phyloP scores from a whole-genome alignment of 2,797 vertebrate genomes.

The Novumbra hubbsi region DNA sequence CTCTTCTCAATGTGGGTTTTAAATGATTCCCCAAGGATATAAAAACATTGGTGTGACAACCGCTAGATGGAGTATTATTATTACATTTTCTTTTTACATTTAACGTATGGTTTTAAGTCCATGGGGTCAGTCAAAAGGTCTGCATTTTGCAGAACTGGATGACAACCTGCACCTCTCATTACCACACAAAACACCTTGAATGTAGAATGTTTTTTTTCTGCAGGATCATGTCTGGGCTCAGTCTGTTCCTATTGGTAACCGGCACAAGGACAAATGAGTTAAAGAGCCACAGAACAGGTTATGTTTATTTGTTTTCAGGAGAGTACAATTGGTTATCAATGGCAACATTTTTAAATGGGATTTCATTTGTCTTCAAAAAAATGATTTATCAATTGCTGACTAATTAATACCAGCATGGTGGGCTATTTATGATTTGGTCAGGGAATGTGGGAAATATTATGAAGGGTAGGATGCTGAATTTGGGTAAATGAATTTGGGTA shows the following conservation, averaged over 20 bases:
- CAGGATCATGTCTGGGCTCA: slow-evolving; percentile 34
- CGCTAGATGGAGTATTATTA: neutral
- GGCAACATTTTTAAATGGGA: slow-evolving; percentile 19
- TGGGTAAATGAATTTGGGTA: slow-evolving; percentile 56
- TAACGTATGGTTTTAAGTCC: neutral
- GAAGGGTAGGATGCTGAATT: slow-evolving; percentile 33
- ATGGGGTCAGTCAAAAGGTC: neutral
- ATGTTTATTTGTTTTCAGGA: slow-evolving; percentile 32
- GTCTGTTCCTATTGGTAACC: slow-evolving; percentile 38
- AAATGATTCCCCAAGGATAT: neutral
- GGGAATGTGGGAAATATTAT: slow-evolving; percentile 25
- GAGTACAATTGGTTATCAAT: slow-evolving; percentile 17
- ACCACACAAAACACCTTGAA: slow-evolving; percentile 67
- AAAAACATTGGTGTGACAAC: neutral
- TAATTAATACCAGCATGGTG: slow-evolving; percentile 60
- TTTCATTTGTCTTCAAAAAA: slow-evolving; percentile 35
- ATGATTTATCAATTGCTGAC: slow-evolving; percentile 40
- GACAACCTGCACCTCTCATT: slow-evolving; percentile 9
- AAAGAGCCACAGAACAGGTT: slow-evolving; percentile 17
- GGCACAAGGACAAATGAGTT: slow-evolving; percentile 18
- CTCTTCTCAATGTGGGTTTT: neutral
- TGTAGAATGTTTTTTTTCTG: slow-evolving; percentile 51
- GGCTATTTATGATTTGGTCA: slow-evolving; percentile 56
- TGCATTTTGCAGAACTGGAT: neutral
- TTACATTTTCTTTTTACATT: neutral